These are phyloP conservation scores for Coregonus clupeaformis DNA, from an alignment of 2,113 vertebrate species.

Conservation along the genomic window DNA sequence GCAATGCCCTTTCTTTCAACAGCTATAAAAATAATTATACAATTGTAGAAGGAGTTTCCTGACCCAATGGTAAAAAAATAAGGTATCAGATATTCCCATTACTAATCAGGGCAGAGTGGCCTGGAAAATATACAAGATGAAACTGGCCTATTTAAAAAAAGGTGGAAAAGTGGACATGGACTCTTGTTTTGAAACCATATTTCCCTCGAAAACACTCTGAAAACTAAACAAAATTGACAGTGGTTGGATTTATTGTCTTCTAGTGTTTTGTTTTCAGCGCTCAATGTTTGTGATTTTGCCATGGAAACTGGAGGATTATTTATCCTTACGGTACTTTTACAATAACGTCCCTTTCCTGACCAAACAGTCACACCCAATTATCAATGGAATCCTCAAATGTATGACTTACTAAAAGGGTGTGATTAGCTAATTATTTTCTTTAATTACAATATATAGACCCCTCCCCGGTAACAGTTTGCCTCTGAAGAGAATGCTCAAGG, in stretches of 20 bases:
- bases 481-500: too few relatives aligned
- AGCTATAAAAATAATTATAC: constrained; percentile 73
- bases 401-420: too few relatives aligned
- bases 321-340: constrained; percentile 73
- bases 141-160: constrained; percentile 7
- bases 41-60: constrained; percentile 66
- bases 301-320: constrained; percentile 81
- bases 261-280: constrained; percentile 68
- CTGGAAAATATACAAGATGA: constrained; percentile 64
- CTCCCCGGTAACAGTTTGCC: too few relatives aligned
- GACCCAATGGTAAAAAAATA: constrained; percentile 74
- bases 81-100: constrained; percentile 72
- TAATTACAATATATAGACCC: too few relatives aligned
- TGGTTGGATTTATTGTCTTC: constrained; percentile 78
- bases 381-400: too few relatives aligned
- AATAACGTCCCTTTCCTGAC: constrained; percentile 75
- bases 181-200: constrained; percentile 74
- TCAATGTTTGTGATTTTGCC: constrained; percentile 78
- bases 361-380: constrained; percentile 55
- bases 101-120: constrained; percentile 61
- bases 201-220: constrained; percentile 73
- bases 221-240: constrained; percentile 86
- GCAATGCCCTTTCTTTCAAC: constrained; percentile 69
- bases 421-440: too few relatives aligned
- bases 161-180: constrained; percentile 68